Conservation (phyloP, 2,113 vertebrate species). For the Carassius auratus region DNA sequence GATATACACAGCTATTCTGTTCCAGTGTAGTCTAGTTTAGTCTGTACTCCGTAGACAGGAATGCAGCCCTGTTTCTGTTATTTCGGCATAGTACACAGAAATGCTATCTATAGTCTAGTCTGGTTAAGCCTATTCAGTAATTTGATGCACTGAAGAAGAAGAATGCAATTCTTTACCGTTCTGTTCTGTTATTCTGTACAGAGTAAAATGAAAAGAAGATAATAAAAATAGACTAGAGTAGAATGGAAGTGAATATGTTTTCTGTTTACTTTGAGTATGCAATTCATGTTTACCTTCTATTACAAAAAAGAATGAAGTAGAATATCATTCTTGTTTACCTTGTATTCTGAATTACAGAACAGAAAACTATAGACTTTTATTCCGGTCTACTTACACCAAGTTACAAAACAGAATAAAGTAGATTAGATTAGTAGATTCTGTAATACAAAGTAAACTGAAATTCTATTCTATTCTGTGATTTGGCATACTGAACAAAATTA, state of each 20-base stretch:
- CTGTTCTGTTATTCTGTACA: neutral
- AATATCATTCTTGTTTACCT: neutral
- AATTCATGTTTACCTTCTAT: neutral
- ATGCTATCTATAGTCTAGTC: neutral
- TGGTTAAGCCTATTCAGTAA: neutral
- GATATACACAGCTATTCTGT: neutral
- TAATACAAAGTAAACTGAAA: neutral
- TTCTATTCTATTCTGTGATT: neutral
- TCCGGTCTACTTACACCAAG: neutral
- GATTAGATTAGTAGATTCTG: neutral
- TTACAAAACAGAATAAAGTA: neutral
- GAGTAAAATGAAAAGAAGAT: neutral
- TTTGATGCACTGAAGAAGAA: too few species aligned
- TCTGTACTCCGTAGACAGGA: too few species aligned
- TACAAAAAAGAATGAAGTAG: neutral
- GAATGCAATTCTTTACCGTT: neutral
- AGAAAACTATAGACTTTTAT: neutral
- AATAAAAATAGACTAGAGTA: neutral
- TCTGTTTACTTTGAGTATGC: neutral
- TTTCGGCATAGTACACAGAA: neutral
- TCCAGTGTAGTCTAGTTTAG: neutral
- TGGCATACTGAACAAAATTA: neutral
- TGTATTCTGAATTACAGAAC: neutral
- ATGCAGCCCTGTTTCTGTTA: neutral
- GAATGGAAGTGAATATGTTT: neutral